phyloP scores from a whole-genome alignment of 2,113 vertebrate genomes.

The Pseudorectes ferrugineus region DNA sequence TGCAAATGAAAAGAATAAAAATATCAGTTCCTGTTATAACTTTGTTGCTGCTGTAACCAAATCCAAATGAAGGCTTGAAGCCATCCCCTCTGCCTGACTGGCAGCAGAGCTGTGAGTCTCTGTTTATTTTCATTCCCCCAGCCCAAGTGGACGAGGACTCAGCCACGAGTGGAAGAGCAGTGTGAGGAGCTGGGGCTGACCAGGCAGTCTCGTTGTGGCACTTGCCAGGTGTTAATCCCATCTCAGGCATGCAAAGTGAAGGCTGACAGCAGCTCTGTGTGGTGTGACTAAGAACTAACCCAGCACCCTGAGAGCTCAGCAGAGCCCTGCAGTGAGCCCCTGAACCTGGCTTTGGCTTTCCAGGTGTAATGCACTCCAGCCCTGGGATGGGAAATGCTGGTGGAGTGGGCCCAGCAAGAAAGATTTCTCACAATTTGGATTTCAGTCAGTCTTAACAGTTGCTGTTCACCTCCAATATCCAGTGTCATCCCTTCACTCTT shows the following conservation, averaged over 20 bases:
- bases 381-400: neutral
- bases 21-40: slow-evolving; percentile 4
- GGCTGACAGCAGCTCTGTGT: neutral
- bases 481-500: neutral
- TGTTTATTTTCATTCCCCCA: neutral
- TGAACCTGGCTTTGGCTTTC: neutral
- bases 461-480: neutral
- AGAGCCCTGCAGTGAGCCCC: neutral
- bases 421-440: neutral
- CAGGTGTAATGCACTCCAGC: neutral
- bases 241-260: neutral
- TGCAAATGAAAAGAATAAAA: slow-evolving; percentile 36
- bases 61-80: neutral
- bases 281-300: neutral
- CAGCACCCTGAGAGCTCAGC: neutral
- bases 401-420: neutral
- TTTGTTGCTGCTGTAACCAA: neutral
- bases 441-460: neutral
- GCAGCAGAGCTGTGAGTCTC: neutral
- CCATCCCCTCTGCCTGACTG: neutral
- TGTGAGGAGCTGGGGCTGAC: neutral
- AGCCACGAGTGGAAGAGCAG: neutral
- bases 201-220: neutral
- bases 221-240: neutral
- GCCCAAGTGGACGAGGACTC: accelerated